Evolutionary conservation across 2,888 invertebrate species (phyloP).

Genomic region (Galeruca laticollis): DNA sequence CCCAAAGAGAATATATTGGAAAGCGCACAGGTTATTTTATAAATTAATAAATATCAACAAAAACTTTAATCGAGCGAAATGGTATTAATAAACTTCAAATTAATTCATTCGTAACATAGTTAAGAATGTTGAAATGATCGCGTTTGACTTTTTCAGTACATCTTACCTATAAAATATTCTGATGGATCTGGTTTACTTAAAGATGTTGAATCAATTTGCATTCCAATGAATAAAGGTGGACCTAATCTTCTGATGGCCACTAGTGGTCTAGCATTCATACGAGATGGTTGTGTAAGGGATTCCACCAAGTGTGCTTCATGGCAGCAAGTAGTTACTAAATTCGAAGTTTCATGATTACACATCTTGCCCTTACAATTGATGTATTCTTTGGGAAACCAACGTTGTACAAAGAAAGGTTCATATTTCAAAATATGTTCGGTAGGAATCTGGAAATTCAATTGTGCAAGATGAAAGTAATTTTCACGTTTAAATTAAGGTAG

Average conservation of each 20-base stretch:
- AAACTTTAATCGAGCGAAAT: too few relatives aligned
- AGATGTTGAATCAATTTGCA: neutral
- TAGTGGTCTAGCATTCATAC: slow-evolving; percentile 6
- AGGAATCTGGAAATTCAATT: slow-evolving; percentile 1
- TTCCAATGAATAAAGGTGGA: slow-evolving; percentile 5
- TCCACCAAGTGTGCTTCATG: slow-evolving; percentile 4
- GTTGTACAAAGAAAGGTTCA: slow-evolving; percentile 9
- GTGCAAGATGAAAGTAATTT: neutral
- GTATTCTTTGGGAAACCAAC: slow-evolving; percentile 1
- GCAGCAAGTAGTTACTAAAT: neutral
- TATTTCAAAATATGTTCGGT: slow-evolving; percentile 7
- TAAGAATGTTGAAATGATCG: neutral
- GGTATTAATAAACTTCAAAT: too few relatives aligned
- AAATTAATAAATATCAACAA: too few relatives aligned
- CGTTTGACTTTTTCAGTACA: neutral
- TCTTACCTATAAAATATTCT: neutral
- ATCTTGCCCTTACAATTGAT: slow-evolving; percentile 4
- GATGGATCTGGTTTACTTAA: neutral
- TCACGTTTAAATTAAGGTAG: too few relatives aligned
- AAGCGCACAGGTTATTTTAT: too few relatives aligned
- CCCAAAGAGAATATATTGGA: too few relatives aligned
- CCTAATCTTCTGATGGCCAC: slow-evolving; percentile 5
- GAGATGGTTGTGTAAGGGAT: neutral
- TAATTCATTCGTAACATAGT: too few relatives aligned
- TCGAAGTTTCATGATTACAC: neutral